Percentiles rank a stretch among this genome's conserved stretches.
These are phyloP conservation scores for Drosophila tsacasi DNA, from an alignment of 1,140 invertebrate species.

Conservation along the genomic window DNA sequence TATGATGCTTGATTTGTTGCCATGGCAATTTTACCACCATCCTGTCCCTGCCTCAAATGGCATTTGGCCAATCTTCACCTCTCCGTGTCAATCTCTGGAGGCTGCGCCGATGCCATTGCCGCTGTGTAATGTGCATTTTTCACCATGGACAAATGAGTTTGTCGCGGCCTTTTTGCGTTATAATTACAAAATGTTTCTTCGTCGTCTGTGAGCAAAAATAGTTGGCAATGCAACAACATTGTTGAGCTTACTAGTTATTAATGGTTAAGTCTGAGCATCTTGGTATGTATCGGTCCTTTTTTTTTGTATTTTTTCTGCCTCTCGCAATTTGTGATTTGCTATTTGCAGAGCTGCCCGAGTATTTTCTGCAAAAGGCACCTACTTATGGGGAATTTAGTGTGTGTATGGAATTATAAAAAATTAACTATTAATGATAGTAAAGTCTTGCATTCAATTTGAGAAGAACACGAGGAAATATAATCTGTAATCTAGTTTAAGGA, in stretches of 20 bases:
- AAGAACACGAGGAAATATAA: neutral
- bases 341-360: conserved; percentile 22
- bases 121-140: conserved; percentile 74
- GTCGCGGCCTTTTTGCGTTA: conserved; percentile 80
- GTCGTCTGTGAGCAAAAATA: conserved; percentile 59
- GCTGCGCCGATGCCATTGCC: conserved; percentile 3
- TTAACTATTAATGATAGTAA: neutral
- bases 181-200: conserved; percentile 68
- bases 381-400: conserved; percentile 28
- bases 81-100: conserved; percentile 33
- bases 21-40: conserved; percentile 81
- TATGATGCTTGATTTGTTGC: conserved; percentile 83
- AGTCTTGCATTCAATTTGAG: neutral
- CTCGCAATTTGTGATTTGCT: conserved; percentile 60
- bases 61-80: conserved; percentile 54
- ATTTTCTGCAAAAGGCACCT: conserved; percentile 12
- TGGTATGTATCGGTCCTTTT: conserved; percentile 60
- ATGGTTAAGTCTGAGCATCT: conserved; percentile 73
- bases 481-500: neutral
- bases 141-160: conserved; percentile 82
- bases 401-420: conserved; percentile 11
- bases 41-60: conserved; percentile 62
- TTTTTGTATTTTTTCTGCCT: conserved; percentile 16
- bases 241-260: conserved; percentile 73
- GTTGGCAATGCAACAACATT: conserved; percentile 66